Evolutionary conservation across 2,113 vertebrate genomes (phyloP), one percentile per base, ranked within the genome.

Genomic region (Alligator mississippiensis): DNA sequence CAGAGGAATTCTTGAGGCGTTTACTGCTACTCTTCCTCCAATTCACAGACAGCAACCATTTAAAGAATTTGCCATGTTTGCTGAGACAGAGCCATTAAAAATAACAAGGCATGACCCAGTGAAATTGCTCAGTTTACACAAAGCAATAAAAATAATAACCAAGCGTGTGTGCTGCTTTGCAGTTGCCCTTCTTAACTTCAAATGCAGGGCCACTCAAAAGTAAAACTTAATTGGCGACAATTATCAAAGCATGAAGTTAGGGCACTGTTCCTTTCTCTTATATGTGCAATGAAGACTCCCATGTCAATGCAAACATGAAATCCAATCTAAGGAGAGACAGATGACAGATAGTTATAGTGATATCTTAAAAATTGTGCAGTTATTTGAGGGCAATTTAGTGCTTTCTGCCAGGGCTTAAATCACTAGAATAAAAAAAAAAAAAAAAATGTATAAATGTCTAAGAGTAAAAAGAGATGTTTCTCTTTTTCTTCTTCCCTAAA

Each of bases 391-490:
- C 4, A 94, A 92, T 57, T 27, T 85, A 2, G 61, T 85, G 30
- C 4, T 87, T 55, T 18, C 6, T 80, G 34, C 24, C 68, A 92
- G 9, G 13, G 3, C 22, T 78, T 84, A 82, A 90, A 64, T 82
- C 24, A 54, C 27, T 90, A 77, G 87, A 90, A 87, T 60, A 79
- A 24, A 24, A 2, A 10, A 87, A 24, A 24, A 2, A 10, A 87
- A 90, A 89, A 47, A 47, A 90, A 89, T 68, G 75, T 90, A 38
- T 47, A 85, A 85, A 79, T 6, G 79, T 60, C 89, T 90, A 68
- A 78, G 24, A 7, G 4, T 74, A 59, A 18, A 85, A 93, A 87
- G 17, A 4, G 64, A 61, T 16, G 5, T 85, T 91, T 86, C 2
- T 28, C 83, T 88, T 88, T 77, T 58, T 74, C 13, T 82, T 80